Base-by-base conservation (phyloP, 2,888 invertebrate species). In the Phytoseiulus persimilis region DNA sequence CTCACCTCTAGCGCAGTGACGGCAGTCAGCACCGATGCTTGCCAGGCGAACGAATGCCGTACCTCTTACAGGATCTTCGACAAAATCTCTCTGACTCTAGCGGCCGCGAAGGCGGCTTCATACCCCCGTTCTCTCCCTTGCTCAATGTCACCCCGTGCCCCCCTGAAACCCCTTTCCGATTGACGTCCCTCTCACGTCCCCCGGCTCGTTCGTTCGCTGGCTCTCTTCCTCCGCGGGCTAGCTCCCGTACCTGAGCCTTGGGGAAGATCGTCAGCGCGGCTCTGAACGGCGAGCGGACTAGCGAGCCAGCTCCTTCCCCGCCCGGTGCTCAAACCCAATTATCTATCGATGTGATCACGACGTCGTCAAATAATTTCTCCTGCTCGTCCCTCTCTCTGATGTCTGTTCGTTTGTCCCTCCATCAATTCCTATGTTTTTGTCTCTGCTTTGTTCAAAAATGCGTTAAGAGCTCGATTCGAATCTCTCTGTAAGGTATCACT, bases 311-410 rank as follows among this genome's bases (percentile, higher is more conserved):
- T 18, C 65, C 11, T 65, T 23, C 65, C 1, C 65, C 65, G 65
- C 65, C 9, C 65, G 65, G 65, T 65, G 65, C 65, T 65, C 65
- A 65, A 65, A 65, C 65, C 65, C 65, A 65, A 65, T 65, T 65
- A 65, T 65, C 65, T 65, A 65, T 65, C 65, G 65, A 65, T 65
- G 65, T 65, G 65, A 65, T 65, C 65, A 65, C 65, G 65, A 65
- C 65, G 65, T 65, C 65, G 65, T 65, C 65, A 65, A 65, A 65
- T 65, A 65, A 65, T 65, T 65, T 65, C 18, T 14, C 65, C 65
- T 65, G 65, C 65, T 18, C 65, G 65, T 28, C 18, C 65, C 65
- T 65, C 65, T 65, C 65, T 65, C 65, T 28, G 5, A 3, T 65
- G 18, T 65, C 65, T 65, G 65, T 14, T 23, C 65, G 28, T 65